Conservation (phyloP, 2,113 vertebrate species). For the Phyllopteryx taeniolatus region DNA sequence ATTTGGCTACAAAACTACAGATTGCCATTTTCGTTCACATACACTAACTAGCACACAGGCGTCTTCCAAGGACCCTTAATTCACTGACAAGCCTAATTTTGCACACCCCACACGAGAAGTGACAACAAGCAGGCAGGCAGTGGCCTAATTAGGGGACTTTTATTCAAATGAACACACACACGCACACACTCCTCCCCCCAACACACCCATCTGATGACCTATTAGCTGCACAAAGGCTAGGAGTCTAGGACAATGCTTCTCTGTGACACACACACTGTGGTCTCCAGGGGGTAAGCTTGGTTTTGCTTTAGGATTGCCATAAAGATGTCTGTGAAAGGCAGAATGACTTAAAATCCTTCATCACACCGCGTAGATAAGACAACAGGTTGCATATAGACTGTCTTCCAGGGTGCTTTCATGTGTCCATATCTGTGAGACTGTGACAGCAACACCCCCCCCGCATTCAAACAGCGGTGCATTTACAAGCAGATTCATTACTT, state of each 20-base stretch:
- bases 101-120: conserved; percentile 41
- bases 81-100: conserved; percentile 52
- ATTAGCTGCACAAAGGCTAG: conserved; percentile 55
- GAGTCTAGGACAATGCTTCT: conserved; percentile 44
- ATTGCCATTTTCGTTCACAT: not conserved
- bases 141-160: conserved; percentile 61
- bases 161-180: conserved; percentile 59
- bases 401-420: conserved; percentile 37
- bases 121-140: conserved; percentile 55
- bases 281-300: conserved; percentile 37
- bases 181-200: conserved; percentile 21
- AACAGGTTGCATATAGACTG: conserved; percentile 29
- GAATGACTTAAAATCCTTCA: conserved; percentile 33
- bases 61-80: conserved; percentile 46
- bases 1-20: not conserved
- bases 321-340: conserved; percentile 26
- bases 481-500: conserved; percentile 54
- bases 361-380: conserved; percentile 40
- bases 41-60: not conserved
- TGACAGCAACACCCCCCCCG: not conserved
- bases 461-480: conserved; percentile 12
- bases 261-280: conserved; percentile 32
- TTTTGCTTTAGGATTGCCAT: conserved; percentile 53
- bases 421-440: conserved; percentile 27
- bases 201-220: conserved; percentile 54